Percentiles rank a stretch among this genome's conserved stretches.
These are phyloP conservation scores for Malurus splendens DNA, from an alignment of 2,797 vertebrate genomes.

Conservation along the genomic window DNA sequence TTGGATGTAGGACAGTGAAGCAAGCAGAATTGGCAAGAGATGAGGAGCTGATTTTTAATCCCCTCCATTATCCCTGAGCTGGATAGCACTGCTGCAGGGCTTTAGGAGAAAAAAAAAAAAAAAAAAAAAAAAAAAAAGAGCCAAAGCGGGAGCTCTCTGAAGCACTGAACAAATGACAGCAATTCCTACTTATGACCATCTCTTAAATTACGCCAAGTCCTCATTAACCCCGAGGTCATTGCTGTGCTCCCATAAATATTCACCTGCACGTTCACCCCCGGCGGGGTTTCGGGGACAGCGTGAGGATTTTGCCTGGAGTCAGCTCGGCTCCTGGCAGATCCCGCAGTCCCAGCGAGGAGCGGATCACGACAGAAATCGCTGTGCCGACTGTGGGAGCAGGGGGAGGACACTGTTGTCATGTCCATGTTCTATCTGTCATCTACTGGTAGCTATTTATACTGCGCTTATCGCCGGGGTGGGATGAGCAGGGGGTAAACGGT, in stretches of 20 bases:
- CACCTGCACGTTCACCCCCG: background rate
- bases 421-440: constrained; percentile 62
- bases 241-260: background rate
- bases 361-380: background rate
- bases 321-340: background rate
- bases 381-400: background rate
- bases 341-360: background rate
- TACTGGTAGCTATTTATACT: constrained; percentile 58
- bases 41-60: constrained; percentile 22
- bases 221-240: background rate
- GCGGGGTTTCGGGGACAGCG: background rate
- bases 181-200: background rate
- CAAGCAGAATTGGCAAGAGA: background rate
- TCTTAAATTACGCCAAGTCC: background rate
- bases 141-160: background rate
- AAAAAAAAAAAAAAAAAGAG: background rate
- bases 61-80: background rate
- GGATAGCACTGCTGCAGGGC: background rate
- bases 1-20: background rate
- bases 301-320: background rate
- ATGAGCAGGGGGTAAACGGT: background rate
- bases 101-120: background rate
- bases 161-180: background rate
- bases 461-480: constrained; percentile 7
- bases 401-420: constrained; percentile 42